phyloP scores from a whole-genome alignment of 2,113 vertebrate genomes.

The Oxyruncus cristatus region DNA sequence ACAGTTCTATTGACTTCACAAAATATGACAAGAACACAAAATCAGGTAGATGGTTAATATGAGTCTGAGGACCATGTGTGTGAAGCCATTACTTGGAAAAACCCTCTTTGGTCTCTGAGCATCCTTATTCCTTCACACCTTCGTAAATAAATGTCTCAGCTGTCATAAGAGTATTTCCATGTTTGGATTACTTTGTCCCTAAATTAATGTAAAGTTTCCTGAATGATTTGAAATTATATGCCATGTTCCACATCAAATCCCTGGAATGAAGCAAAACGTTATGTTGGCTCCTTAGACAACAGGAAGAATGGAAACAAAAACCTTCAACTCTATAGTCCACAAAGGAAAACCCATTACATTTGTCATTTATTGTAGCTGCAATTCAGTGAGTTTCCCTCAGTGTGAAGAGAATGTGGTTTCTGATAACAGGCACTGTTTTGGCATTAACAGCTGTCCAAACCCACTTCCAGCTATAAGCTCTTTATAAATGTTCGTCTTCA shows the following conservation, averaged over 20 bases:
- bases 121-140: not conserved
- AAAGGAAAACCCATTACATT: not conserved
- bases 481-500: not conserved
- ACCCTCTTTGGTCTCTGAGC: not conserved
- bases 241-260: not conserved
- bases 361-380: not conserved
- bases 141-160: not conserved
- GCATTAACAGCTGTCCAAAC: conserved; percentile 40
- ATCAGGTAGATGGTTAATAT: not conserved
- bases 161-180: not conserved
- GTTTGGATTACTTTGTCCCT: not conserved
- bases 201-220: not conserved
- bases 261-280: not conserved
- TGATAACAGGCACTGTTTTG: not conserved
- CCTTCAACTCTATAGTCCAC: not conserved
- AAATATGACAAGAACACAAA: not conserved
- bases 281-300: not conserved
- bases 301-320: not conserved
- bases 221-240: not conserved
- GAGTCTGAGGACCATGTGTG: fast-evolving
- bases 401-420: not conserved
- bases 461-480: conserved; percentile 7
- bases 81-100: not conserved
- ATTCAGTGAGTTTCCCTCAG: not conserved
- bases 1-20: not conserved